Conservation (phyloP, 2,888 invertebrate genomes). For the Lottia scabra region DNA sequence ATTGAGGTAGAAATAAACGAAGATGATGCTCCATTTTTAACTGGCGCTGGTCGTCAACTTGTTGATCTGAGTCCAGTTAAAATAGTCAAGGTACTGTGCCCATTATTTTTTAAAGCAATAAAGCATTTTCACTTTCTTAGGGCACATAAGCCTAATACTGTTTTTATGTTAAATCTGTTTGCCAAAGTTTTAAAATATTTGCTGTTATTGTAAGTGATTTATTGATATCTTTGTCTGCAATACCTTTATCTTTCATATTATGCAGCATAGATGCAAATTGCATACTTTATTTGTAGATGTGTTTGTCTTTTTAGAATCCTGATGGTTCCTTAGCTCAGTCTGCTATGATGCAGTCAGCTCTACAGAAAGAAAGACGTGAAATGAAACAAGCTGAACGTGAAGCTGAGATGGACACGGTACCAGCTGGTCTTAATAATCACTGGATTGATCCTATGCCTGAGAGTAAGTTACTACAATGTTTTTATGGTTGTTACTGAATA, state of each 20-base stretch:
- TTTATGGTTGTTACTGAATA: too few relatives aligned
- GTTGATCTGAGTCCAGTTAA: conserved; percentile 93
- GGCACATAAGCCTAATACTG: too few relatives aligned
- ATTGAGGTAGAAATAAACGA: conserved; percentile 98
- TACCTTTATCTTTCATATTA: too few relatives aligned
- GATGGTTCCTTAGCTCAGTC: conserved; percentile 99
- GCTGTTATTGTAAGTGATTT: too few relatives aligned
- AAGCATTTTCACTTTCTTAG: too few relatives aligned
- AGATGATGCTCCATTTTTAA: conserved; percentile 96
- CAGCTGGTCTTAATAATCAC: conserved; percentile 83
- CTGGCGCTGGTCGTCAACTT: conserved; percentile 82
- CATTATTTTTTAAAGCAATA: too few relatives aligned
- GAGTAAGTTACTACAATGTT: conserved; percentile 37
- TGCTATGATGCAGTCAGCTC: conserved; percentile 99
- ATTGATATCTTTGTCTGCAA: too few relatives aligned
- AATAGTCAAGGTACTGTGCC: conserved; percentile 81
- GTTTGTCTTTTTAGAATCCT: conserved; percentile 78
- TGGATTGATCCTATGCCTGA: conserved; percentile 98
- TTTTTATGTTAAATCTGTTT: too few relatives aligned
- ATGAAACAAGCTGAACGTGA: conserved; percentile 82
- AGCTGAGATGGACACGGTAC: conserved; percentile 85
- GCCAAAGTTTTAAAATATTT: too few relatives aligned
- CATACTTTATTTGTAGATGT: too few relatives aligned
- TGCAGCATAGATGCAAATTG: too few relatives aligned
- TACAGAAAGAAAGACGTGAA: conserved; percentile 96